Base-by-base conservation (phyloP, 1,140 invertebrate species). In the Melanaphis sacchari region DNA sequence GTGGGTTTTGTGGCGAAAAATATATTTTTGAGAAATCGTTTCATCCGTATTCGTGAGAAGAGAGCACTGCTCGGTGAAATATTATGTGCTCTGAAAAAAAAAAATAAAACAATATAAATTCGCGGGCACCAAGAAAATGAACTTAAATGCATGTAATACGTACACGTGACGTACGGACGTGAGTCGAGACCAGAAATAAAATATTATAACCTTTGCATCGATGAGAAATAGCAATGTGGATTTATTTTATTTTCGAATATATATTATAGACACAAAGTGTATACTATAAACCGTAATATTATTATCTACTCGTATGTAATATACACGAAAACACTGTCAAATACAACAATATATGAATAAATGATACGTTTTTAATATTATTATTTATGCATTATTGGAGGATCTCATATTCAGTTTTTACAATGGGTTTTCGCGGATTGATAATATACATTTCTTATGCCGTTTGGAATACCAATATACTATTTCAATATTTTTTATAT, bases 161-260 rank as follows among this genome's bases (percentile, higher is more conserved):
- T n/a, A 66, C 59, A 66, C 54, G 31, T 59, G 54, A 31, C 54
- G 31, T 59, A 15, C 9, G 59, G 18, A 76, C 59, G 59, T 76
- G 31, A n/a, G 59, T n/a, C 59, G 31, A 18, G 59, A 76, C 31
- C 59, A 5, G 59, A 36, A 76, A 76, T 76, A 76, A 76, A 76
- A 76, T 76, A 76, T n/a, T 6, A n/a, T 76, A 76, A 76, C 59
- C 59, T 76, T n/a, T 76, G 36, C 59, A n/a, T 11, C 59, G 59
- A 76, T 76, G 59, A n/a, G n/a, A 76, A 76, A 76, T 11, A n/a
- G 31, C 31, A n/a, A 76, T n/a, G 11, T n/a, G 59, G n/a, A 76
- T 76, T 76, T 76, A n/a, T 76, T 76, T 76, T 76, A 76, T n/a
- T 31, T 76, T 21, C n/a, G 59, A 76, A 76, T 76, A 76, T 76